Base-by-base conservation (phyloP, 2,888 invertebrate genomes). In the Panzeria rudis region DNA sequence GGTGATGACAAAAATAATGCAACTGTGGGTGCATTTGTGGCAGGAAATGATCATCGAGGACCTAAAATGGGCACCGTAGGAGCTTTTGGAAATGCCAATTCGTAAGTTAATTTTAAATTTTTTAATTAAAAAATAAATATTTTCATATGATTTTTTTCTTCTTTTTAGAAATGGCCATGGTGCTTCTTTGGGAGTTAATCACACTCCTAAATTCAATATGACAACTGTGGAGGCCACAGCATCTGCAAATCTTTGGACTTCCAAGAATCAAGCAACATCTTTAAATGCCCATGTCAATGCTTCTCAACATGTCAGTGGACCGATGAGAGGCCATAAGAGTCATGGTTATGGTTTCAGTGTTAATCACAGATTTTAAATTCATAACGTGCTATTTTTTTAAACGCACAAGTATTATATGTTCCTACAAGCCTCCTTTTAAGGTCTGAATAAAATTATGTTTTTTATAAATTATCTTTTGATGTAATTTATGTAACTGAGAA, bases 271-370 rank as follows among this genome's bases (percentile, higher is more conserved):
- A 7, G 86, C 87, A 5, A 77, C 89, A 2, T 89, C 89, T 35
- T 8, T 91, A 38, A 88, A 88, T 86, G 87, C 90, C 56, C 88
- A 85, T 11, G 91, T 87, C 20, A 89, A 86, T 86, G 90, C 89
- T 7, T 73, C 87, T 0, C 87, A 87, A 0, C 88, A 89, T 64
- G 38, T 89, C 15, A 89, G 88, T 73, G 90, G 90, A 11, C 88
- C 89, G n/a, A 83, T 88, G 32, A 62, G 59, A 1, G 88, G 88
- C 0, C 81, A 84, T 15, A 86, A 85, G 2, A 87, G 87, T 68
- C 68, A 87, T 52, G 89, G 88, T 13, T 87, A 61, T 15, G 88
- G 88, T 13, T 11, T 90, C 0, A 86, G 86, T 9, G n/a, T 89
- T 38, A 84, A 84, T 0, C 89, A 89, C 86, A 87, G 77, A 29